Evolutionary conservation across 2,797 vertebrate species (phyloP).

Genomic region (Coregonus sp.): DNA sequence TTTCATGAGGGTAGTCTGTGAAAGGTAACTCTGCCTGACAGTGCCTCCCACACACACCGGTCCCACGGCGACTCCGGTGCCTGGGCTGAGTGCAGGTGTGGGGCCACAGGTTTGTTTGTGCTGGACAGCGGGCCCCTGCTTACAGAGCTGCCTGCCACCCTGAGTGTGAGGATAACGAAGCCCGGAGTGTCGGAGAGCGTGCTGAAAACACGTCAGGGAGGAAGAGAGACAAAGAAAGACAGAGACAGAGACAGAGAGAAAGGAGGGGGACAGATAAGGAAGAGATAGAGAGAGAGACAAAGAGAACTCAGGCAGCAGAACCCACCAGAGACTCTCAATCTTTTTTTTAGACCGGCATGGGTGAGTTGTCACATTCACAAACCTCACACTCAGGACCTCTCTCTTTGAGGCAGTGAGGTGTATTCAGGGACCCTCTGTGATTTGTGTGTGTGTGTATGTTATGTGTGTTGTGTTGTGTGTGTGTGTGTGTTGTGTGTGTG

Average conservation of each 20-base stretch:
- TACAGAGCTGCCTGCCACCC: constrained; percentile 8
- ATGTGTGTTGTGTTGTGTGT: background rate
- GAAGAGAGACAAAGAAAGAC: constrained; percentile 20
- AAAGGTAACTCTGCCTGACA: constrained; percentile 60
- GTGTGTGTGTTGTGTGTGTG: background rate
- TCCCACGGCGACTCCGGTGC: constrained; percentile 1
- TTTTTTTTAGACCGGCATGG: too few species aligned
- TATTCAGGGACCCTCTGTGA: background rate
- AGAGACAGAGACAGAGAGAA: background rate
- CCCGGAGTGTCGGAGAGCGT: background rate
- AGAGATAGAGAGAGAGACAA: too few species aligned
- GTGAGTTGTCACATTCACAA: too few species aligned
- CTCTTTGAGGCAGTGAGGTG: background rate
- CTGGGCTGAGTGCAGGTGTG: constrained; percentile 8
- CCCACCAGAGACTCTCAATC: too few species aligned
- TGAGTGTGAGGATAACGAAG: background rate
- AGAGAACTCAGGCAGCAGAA: too few species aligned
- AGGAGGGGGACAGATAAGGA: background rate
- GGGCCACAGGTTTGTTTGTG: constrained; percentile 30
- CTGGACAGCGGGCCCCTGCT: constrained; percentile 29
- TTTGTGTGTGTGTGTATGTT: too few species aligned
- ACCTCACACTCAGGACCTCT: too few species aligned
- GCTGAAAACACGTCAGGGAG: background rate
- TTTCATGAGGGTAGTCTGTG: constrained; percentile 51
- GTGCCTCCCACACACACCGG: constrained; percentile 51